A percentile compares a stretch with the other conserved stretches of the same genome.
phyloP scores from a whole-genome alignment of 2,888 invertebrate species.

The Acronicta leporina region DNA sequence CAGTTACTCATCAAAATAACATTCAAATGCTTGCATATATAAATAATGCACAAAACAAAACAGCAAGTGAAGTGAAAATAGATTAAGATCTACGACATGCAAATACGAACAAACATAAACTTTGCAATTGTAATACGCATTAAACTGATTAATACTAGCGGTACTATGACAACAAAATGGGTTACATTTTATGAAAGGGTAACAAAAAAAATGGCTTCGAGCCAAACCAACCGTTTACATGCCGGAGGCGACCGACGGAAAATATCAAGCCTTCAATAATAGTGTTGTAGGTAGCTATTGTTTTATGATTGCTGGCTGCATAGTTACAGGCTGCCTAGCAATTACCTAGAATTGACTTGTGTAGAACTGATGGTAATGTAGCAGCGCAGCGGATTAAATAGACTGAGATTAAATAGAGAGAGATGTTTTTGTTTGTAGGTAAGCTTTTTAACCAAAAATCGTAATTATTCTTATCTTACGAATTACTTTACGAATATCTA shows the following conservation, averaged over 20 bases:
- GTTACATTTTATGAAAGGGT: conserved; percentile 63
- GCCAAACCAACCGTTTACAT: conserved; percentile 70
- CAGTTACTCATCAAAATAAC: neutral
- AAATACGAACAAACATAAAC: conserved; percentile 46
- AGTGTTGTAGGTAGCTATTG: conserved; percentile 55
- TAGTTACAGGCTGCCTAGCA: conserved; percentile 8
- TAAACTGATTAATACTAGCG: conserved; percentile 54
- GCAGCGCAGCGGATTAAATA: neutral
- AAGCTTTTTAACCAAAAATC: no score
- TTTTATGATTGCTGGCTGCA: conserved; percentile 60
- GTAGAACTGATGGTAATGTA: neutral
- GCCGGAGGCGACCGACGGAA: conserved; percentile 71
- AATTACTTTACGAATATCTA: no score
- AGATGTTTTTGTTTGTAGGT: no score
- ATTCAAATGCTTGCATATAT: conserved; percentile 11
- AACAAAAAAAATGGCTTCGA: conserved; percentile 70
- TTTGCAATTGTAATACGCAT: conserved; percentile 54
- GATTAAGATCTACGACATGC: conserved; percentile 48
- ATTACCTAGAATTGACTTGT: conserved; percentile 36
- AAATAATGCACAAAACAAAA: conserved; percentile 14
- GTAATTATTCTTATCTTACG: no score
- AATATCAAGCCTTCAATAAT: conserved; percentile 71
- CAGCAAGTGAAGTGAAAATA: conserved; percentile 35
- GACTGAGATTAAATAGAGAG: no score
- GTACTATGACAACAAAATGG: conserved; percentile 54